Evolutionary conservation across 2,797 vertebrate genomes (phyloP), one percentile per base, ranked within the genome.

Genomic region (Danionella dracula): DNA sequence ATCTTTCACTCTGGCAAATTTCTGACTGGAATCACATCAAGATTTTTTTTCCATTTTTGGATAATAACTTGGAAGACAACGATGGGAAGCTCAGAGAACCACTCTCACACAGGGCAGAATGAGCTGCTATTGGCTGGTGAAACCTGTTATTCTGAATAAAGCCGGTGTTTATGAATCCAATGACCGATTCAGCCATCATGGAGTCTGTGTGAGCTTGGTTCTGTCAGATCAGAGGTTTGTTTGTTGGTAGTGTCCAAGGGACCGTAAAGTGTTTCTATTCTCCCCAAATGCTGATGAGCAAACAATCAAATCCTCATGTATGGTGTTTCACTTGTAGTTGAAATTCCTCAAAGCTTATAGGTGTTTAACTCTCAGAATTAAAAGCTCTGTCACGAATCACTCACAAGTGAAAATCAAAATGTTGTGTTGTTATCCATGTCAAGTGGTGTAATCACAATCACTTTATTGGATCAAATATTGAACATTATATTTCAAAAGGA

Each of bases 151-250:
- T 56, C 2, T 1, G 10, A 45, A 20, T 5, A 2, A 34, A 13
- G 9, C 40, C 1, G 8, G 2, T 65, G 51, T 66, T 56, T 66
- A 66, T 56, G 40, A 27, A 2, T 66, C 32, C 63, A 5, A 19
- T 38, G 27, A 55, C 32, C 46, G 40, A 19, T 56, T 13, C 4
- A 12, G 51, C 38, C 42, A 42, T 41, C 63, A 20, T 12, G 2
- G 23, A 54, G 38, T 64, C 61, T 64, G 29, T 53, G 48, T 64
- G 61, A 64, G 54, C 49, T 64, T 9, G 12, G 4, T 4, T 38
- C 13, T 32, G 17, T 54, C 42, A 20, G 44, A 56, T 57, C 8
- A 1, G 57, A 41, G 34, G 8, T 23, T 31, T 59, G 73, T 63
- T 71, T 71, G 42, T 54, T 34, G 68, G 41, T 13, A 37, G 20